These are phyloP conservation scores for Strix aluco DNA, from an alignment of 2,113 vertebrate species.

Conservation along the genomic window DNA sequence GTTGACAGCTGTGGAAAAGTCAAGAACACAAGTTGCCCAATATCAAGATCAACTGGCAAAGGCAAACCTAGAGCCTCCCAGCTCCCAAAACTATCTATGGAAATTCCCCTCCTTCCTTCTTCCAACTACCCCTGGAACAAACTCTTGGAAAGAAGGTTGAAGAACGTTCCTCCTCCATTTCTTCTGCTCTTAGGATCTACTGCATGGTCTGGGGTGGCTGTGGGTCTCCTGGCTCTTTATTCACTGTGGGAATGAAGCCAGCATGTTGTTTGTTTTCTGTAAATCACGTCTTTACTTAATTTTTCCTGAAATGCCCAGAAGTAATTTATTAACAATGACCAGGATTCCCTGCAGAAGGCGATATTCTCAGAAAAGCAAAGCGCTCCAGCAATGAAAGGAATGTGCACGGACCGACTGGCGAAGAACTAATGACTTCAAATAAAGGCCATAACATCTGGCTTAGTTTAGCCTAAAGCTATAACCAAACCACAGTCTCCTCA, in stretches of 20 bases:
- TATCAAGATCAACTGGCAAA: not conserved
- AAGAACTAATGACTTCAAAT: not conserved
- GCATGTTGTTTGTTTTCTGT: not conserved
- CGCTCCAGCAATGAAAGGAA: conserved; percentile 46
- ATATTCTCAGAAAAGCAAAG: conserved; percentile 13
- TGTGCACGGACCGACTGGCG: not conserved
- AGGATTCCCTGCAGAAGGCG: conserved; percentile 31
- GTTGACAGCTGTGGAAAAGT: not conserved
- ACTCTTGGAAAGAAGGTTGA: not conserved
- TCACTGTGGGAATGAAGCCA: not conserved
- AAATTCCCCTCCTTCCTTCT: conserved; percentile 4
- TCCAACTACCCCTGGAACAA: not conserved
- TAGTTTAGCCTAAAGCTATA: conserved; percentile 58
- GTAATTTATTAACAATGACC: not conserved
- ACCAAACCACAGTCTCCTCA: conserved; percentile 65
- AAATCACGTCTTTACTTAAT: not conserved
- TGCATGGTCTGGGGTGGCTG: not conserved
- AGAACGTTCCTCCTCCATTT: not conserved
- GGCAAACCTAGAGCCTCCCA: not conserved
- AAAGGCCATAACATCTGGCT: conserved; percentile 52
- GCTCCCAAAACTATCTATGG: not conserved
- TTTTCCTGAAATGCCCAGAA: not conserved
- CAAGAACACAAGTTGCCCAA: not conserved
- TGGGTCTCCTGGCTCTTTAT: not conserved
- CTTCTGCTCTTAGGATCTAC: not conserved